Evolutionary conservation across 2,113 vertebrate genomes (phyloP), one percentile per base, ranked within the genome.

Genomic region (Apus apus): DNA sequence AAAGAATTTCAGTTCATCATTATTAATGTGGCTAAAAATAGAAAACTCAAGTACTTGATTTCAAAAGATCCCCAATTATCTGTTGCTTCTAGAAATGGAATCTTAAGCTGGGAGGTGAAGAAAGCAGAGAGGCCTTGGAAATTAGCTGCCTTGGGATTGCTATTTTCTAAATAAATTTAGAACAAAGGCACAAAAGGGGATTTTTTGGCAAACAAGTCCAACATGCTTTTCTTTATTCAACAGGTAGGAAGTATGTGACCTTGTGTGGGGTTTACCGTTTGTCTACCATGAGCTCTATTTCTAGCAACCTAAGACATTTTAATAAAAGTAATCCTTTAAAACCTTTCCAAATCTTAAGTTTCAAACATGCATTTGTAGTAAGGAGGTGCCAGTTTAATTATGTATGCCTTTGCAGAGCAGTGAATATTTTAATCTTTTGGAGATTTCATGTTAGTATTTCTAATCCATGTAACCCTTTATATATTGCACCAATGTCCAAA

Each of bases 51-150:
- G 80, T 58, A 79, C 67, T 51, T 61, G 88, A 88, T 97, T 96
- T 97, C 89, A 93, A 97, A 98, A 97, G 95, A 95, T 96, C 72
- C 91, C 95, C 97, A 97, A 96, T 98, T 97, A 97, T 97, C 88
- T 95, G 70, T 96, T 86, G 53, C 97, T 97, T 97, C 91, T 93
- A 92, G 96, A 98, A 98, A 97, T 95, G 95, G 94, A 91, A 96
- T 96, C 73, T 38, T 97, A 95, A 97, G 94, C 91, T 16, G 25
- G 58, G 80, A 21, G 27, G 51, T 12, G 26, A 13, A 85, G 70
- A 80, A 96, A 93, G 79, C 74, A 98, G 96, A 97, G 92, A 97
- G 92, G 88, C 72, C 87, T 91, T 93, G 86, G 89, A 95, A 97
- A 95, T 96, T 73, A 97, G 93, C 75, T 95, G 88, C 87, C 87